Evolutionary conservation across 2,888 invertebrate species (phyloP).

Genomic region (Hirtodrosophila duncani): DNA sequence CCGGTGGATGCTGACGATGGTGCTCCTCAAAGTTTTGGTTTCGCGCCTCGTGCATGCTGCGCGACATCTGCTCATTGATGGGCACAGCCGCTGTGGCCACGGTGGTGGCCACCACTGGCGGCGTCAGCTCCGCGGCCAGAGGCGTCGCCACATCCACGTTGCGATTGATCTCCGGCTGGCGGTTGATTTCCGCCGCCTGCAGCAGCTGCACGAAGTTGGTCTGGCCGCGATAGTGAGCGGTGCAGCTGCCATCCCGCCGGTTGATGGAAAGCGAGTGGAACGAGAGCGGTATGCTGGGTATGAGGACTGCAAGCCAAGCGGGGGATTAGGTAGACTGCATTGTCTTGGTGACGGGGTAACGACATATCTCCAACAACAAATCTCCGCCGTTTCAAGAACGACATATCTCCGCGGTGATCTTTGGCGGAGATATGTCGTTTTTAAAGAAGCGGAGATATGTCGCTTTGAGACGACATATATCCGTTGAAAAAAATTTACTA

Average conservation of each 20-base stretch:
- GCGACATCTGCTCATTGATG: slow-evolving; percentile 77
- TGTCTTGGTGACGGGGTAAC: no score
- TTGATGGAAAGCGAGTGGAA: slow-evolving; percentile 94
- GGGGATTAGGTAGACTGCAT: no score
- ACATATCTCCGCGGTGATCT: no score
- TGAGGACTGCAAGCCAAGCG: slow-evolving; percentile 82
- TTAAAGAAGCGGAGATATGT: no score
- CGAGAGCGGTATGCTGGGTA: slow-evolving; percentile 88
- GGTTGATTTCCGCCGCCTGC: slow-evolving; percentile 80
- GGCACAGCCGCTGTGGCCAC: slow-evolving; percentile 57
- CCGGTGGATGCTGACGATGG: slow-evolving; percentile 39
- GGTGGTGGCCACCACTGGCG: slow-evolving; percentile 9
- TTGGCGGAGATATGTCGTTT: no score
- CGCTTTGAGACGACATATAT: no score
- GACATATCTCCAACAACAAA: no score
- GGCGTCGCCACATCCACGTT: slow-evolving; percentile 69
- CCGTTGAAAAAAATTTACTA: neutral
- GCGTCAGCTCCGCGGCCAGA: slow-evolving; percentile 12
- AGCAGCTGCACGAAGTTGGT: slow-evolving; percentile 87
- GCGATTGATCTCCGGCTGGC: slow-evolving; percentile 76
- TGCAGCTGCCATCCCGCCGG: slow-evolving; percentile 92
- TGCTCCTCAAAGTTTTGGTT: slow-evolving; percentile 77
- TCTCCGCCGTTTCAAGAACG: no score
- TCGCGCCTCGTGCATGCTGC: slow-evolving; percentile 78
- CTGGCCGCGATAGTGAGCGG: slow-evolving; percentile 90